Base-by-base conservation (phyloP, 2,797 vertebrate genomes). In the Coilia nasus region DNA sequence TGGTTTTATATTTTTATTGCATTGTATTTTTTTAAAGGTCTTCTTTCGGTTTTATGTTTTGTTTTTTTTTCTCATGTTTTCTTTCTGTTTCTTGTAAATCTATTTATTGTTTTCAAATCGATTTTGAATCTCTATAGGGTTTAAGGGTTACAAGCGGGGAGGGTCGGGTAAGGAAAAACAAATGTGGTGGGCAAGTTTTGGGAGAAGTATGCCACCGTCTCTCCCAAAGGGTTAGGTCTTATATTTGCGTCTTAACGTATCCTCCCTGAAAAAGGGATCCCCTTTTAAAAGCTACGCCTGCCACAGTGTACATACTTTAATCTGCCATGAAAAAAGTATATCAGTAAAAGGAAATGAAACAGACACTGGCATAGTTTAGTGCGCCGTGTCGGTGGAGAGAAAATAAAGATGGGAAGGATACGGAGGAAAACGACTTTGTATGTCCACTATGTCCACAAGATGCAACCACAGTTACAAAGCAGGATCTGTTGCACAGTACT, bases 1-100 rank as follows among this genome's bases (percentile, higher is more conserved):
- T 87, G 80, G 64, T 87, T 89, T 89, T 84, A 82, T 84, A 83
- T 54, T 85, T 83, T 89, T 85, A 83, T 91, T 87, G 83, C 85
- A 86, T 84, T 86, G 46, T 87, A 28, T 84, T 84, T 85, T 62
- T 15, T 83, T 80, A 83, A 12, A 44, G 44, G 81, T 82, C 44
- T 12, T 54, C 50, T 54, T 54, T 54, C 50, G 2, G 50, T 14
- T 54, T 54, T 54, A 41, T 54, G 50, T 54, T 54, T 54, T 62
- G 82, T 84, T 80, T 81, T 54, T 83, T 17, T 14, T 12, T 25
- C 31, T 35, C 17, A 15, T 15, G 0, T 21, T 21, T 21, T 21
- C 44, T 87, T 83, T 84, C 78, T 28, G 25, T 56, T 87, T 82
- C 44, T 54, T 84, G 75, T 87, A 87, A 67, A 87, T 87, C 2